Conservation (phyloP, 2,113 vertebrate genomes). For the Mirounga angustirostris region DNA sequence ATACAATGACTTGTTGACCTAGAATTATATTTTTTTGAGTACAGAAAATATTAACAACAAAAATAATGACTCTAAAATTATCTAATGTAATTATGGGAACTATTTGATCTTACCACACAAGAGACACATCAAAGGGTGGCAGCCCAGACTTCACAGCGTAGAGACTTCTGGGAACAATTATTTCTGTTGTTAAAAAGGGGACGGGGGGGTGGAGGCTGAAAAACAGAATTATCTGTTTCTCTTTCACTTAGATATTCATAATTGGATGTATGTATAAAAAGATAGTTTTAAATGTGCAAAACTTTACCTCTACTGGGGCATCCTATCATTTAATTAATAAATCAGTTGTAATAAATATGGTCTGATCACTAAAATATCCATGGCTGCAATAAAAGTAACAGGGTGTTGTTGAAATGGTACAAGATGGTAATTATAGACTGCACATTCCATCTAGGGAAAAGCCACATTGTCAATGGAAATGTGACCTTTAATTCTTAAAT, state of each 20-base stretch:
- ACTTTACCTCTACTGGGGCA: not conserved
- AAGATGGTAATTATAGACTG: not conserved
- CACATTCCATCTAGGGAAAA: not conserved
- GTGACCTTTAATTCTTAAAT: slow-evolving; percentile 31
- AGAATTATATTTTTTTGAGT: slow-evolving; percentile 58
- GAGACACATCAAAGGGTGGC: slow-evolving; percentile 73
- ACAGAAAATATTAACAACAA: slow-evolving; percentile 66
- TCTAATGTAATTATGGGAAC: slow-evolving; percentile 72
- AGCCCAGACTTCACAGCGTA: slow-evolving; percentile 60
- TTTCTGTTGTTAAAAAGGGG: slow-evolving; percentile 60
- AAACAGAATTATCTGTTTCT: slow-evolving; percentile 70
- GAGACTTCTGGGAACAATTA: slow-evolving; percentile 80
- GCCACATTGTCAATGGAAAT: not conserved
- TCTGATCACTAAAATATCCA: not conserved
- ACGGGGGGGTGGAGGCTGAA: not conserved
- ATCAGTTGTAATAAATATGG: not conserved
- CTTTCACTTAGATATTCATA: slow-evolving; percentile 71
- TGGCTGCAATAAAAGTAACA: not conserved
- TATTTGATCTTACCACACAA: slow-evolving; percentile 71
- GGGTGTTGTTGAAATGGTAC: not conserved
- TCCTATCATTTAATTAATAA: slow-evolving; percentile 37
- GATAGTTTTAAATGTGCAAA: slow-evolving; percentile 39
- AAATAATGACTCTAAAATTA: slow-evolving; percentile 77
- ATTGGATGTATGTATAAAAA: not conserved
- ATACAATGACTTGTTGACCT: slow-evolving; percentile 39